Base-by-base conservation (phyloP, 1,140 invertebrate species). In the Scylla paramamosain region DNA sequence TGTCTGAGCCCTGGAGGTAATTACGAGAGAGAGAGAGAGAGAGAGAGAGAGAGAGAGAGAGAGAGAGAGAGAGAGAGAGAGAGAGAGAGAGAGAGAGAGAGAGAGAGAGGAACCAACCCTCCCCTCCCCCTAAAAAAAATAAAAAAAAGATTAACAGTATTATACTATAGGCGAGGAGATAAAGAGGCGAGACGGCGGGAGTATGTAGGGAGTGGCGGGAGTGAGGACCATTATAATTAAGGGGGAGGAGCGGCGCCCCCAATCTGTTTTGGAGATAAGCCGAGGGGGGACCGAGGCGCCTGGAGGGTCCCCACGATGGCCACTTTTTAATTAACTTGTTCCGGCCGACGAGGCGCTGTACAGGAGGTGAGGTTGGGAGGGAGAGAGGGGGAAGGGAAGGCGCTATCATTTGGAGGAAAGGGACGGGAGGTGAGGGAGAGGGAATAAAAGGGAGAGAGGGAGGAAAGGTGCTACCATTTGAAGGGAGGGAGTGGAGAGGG, bases 11-110 rank as follows among this genome's bases (percentile, higher is more conserved):
- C 10, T 28, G 10, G 83, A 12, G n/a, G n/a, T 84, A n/a, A 7
- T 29, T 84, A 84, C 25, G 0, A 10, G 25, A 14, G 31, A 28
- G 83, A 84, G 83, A 84, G 83, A 84, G 83, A 84, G 83, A 84
- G 83, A 84, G 83, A 84, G 83, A 84, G 83, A 84, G 83, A 84
- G 83, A 84, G 83, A 84, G 83, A 84, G 83, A 84, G 83, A 84
- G 83, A 84, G 83, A 29, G 83, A 59, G 46, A 48, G 46, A 48
- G 46, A 48, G 46, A 48, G 46, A 48, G 46, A 48, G 46, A 48
- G 46, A 48, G 46, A 48, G 46, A 48, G 46, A 48, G 46, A 48
- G 46, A 48, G 46, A 48, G 46, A n/a, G 46, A 48, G 46, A 48
- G 46, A 48, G 46, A 48, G 46, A 48, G 46, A 48, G 46, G n/a